Conservation (phyloP, 2,797 vertebrate species). For the Dendrocincla tyrannina region DNA sequence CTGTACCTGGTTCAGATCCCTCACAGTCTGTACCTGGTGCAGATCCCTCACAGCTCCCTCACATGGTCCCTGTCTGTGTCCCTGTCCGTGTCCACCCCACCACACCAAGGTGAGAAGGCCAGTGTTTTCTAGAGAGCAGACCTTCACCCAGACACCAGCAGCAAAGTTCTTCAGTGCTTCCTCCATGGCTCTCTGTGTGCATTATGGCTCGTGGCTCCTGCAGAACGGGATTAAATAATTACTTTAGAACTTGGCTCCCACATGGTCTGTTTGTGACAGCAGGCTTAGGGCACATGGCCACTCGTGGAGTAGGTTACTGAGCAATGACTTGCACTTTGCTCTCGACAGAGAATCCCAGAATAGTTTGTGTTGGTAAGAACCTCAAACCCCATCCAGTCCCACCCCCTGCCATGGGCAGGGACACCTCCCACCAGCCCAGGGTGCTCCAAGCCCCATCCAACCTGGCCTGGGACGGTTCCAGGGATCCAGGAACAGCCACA, state of each 20-base stretch:
- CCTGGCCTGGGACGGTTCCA: neutral
- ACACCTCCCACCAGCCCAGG: neutral
- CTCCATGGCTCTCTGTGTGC: rapidly evolving
- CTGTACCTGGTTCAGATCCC: too few relatives aligned
- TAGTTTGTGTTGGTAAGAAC: neutral
- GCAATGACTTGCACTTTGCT: neutral
- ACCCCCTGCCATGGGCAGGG: neutral
- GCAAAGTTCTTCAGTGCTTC: neutral
- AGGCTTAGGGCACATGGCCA: neutral
- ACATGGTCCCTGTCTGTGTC: too few relatives aligned
- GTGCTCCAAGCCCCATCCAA: neutral
- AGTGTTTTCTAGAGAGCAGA: neutral
- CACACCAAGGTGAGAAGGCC: neutral
- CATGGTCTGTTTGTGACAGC: neutral
- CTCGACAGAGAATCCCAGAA: neutral
- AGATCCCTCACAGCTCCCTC: too few relatives aligned
- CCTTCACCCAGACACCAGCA: neutral
- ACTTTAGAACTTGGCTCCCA: neutral
- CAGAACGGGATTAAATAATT: neutral
- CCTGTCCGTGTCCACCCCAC: rapidly evolving
- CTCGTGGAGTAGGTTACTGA: neutral
- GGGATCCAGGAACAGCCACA: neutral
- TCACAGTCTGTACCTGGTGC: too few relatives aligned
- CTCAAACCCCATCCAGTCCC: neutral
- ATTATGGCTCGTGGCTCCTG: neutral